phyloP scores from a whole-genome alignment of 2,797 vertebrate species.

The Phalloptychus januarius region DNA sequence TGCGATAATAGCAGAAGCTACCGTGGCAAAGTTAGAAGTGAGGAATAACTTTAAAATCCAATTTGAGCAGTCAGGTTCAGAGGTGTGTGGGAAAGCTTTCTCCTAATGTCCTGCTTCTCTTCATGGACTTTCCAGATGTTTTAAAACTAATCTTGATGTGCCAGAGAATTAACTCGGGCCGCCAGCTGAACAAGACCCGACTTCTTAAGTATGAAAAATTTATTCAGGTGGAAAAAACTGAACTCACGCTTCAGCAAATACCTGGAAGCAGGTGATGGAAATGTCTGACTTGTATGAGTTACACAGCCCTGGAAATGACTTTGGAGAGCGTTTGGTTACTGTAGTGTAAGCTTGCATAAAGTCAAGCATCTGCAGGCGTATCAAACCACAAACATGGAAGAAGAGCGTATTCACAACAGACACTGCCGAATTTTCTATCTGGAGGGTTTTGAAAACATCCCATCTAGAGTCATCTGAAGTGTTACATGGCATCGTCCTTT shows the following conservation, averaged over 20 bases:
- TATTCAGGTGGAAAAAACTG: constrained; percentile 11
- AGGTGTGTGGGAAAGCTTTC: neutral
- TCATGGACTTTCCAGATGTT: neutral
- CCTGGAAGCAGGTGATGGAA: constrained; percentile 23
- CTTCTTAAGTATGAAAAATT: constrained; percentile 4
- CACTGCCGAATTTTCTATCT: neutral
- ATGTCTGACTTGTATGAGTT: constrained; percentile 22
- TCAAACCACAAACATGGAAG: neutral
- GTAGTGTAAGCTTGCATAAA: neutral
- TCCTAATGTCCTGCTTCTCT: neutral
- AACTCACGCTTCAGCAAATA: constrained; percentile 16
- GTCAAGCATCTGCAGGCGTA: neutral
- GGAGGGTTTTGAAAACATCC: neutral
- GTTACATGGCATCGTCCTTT: neutral
- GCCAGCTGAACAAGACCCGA: neutral
- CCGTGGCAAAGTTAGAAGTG: neutral
- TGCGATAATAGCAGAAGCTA: neutral
- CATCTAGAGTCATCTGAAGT: neutral
- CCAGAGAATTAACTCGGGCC: neutral
- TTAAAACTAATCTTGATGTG: neutral
- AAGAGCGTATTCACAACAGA: neutral
- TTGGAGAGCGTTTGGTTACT: constrained; percentile 24
- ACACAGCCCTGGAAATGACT: constrained; percentile 22
- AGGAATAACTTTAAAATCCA: neutral
- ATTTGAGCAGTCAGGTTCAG: neutral